Evolutionary conservation across 2,113 vertebrate species (phyloP).

Genomic region (Eidolon helvum): DNA sequence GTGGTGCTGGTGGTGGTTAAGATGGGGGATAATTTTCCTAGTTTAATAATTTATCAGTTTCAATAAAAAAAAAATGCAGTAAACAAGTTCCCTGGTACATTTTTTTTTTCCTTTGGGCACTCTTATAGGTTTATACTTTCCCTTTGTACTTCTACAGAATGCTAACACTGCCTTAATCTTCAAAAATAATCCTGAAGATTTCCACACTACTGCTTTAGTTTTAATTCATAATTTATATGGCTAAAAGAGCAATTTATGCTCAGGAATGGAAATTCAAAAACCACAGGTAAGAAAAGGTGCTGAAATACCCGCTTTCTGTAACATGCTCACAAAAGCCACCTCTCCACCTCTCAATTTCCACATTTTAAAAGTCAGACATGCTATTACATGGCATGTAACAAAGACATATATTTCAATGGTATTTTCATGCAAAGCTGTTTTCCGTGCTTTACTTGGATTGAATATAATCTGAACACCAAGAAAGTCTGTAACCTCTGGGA

Average conservation of each 20-base stretch:
- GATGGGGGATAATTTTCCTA: not conserved
- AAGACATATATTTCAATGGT: not conserved
- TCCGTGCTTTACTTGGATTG: conserved; percentile 32
- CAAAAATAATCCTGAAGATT: conserved; percentile 62
- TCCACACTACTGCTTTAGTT: conserved; percentile 41
- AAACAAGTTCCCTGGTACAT: conserved; percentile 72
- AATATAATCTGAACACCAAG: conserved; percentile 40
- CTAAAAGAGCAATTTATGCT: conserved; percentile 63
- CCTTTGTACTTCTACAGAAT: conserved; percentile 41
- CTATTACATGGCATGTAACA: conserved; percentile 8
- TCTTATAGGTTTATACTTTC: not conserved
- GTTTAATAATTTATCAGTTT: conserved; percentile 49
- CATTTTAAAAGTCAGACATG: conserved; percentile 23
- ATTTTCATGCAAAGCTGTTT: conserved; percentile 44
- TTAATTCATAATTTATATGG: conserved; percentile 70
- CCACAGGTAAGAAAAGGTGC: not conserved
- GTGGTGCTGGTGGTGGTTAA: no score
- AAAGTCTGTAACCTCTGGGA: conserved; percentile 30
- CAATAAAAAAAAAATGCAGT: conserved; percentile 43
- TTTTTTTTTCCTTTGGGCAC: conserved; percentile 65
- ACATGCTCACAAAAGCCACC: conserved; percentile 13
- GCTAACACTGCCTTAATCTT: conserved; percentile 44
- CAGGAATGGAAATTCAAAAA: conserved; percentile 45
- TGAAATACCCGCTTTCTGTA: not conserved
- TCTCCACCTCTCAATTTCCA: conserved; percentile 9